These are phyloP conservation scores for Hydrocynus forskahlii DNA, from an alignment of 2,797 vertebrate species.

Conservation along the genomic window DNA sequence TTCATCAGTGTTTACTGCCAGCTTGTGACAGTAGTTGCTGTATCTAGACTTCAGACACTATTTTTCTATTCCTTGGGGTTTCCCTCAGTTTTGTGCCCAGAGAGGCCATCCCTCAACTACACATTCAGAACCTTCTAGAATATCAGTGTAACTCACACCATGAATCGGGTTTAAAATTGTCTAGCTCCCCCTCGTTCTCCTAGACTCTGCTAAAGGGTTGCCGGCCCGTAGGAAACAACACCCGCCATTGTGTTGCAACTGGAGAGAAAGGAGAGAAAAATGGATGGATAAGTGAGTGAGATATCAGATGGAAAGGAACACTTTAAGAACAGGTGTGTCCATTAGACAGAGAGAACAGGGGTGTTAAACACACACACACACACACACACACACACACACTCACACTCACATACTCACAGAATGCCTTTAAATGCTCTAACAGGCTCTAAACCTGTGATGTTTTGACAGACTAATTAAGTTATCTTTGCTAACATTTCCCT, in stretches of 20 bases:
- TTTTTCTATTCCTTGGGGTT: conserved; percentile 32
- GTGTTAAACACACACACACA: background rate
- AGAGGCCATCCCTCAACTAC: conserved; percentile 26
- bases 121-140: conserved; percentile 51
- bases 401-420: conserved; percentile 33
- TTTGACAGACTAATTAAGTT: conserved; percentile 38
- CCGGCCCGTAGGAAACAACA: conserved; percentile 73
- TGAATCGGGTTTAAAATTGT: conserved; percentile 35
- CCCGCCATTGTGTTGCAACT: conserved; percentile 73
- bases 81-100: conserved; percentile 37
- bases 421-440: conserved; percentile 17
- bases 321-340: conserved; percentile 43
- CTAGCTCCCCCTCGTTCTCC: conserved; percentile 26
- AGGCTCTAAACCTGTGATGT: background rate
- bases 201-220: conserved; percentile 64
- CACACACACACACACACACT: conserved; percentile 45
- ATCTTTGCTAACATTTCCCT: conserved; percentile 54
- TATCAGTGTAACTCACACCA: conserved; percentile 58
- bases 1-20: background rate
- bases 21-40: conserved; percentile 1
- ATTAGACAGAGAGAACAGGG: conserved; percentile 44
- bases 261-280: conserved; percentile 54
- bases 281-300: conserved; percentile 27
- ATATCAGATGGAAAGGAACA: conserved; percentile 13
- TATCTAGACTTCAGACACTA: conserved; percentile 16